phyloP scores from a whole-genome alignment of 2,888 invertebrate species.

The Cephus pygmeus region DNA sequence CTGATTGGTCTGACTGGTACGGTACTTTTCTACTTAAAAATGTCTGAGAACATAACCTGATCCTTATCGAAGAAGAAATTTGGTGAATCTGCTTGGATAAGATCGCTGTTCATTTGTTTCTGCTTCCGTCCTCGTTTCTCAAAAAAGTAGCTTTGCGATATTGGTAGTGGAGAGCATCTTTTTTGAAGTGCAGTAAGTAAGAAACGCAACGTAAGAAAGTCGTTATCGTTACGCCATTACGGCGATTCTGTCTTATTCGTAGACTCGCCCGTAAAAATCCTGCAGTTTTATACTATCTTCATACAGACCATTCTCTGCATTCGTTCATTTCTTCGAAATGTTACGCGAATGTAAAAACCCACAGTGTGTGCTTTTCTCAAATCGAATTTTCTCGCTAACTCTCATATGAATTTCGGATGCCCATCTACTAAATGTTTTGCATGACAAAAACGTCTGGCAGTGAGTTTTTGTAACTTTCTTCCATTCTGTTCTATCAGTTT shows the following conservation, averaged over 20 bases:
- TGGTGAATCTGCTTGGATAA: not conserved
- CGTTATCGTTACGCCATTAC: not conserved
- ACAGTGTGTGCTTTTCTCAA: not conserved
- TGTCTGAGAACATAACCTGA: not conserved
- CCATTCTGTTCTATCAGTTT: not conserved
- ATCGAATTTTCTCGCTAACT: not conserved
- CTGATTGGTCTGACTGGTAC: not conserved
- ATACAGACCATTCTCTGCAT: not conserved
- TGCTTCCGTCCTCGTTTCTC: not conserved
- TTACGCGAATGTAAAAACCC: not conserved
- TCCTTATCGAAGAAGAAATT: not conserved
- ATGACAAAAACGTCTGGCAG: not conserved
- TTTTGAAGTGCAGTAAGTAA: not conserved
- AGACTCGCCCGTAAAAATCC: not conserved
- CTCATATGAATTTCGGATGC: not conserved
- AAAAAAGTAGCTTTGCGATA: not conserved
- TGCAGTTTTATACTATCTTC: not conserved
- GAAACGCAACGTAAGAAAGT: not conserved
- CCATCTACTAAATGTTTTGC: not conserved
- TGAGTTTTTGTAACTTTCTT: not conserved
- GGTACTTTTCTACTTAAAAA: not conserved
- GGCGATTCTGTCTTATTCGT: not conserved
- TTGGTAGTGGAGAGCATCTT: not conserved
- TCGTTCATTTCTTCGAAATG: not conserved
- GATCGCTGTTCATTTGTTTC: not conserved